Conservation (phyloP, 1,140 invertebrate species). For the Pseudachorutes palmiensis region DNA sequence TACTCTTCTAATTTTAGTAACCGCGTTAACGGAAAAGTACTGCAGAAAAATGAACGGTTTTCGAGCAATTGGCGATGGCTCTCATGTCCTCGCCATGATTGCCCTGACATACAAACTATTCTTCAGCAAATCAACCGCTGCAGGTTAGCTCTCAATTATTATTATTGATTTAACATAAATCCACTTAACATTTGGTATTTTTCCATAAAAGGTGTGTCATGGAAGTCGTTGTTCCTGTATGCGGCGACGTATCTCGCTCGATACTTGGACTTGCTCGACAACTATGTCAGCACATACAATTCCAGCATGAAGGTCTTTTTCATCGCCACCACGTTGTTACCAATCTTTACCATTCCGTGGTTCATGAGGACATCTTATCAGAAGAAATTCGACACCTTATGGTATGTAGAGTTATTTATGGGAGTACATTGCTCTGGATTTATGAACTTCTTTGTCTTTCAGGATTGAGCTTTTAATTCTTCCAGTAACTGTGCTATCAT, state of each 20-base stretch:
- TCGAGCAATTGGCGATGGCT: conserved; percentile 85
- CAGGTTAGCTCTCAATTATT: conserved; percentile 57
- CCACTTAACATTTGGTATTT: conserved; percentile 30
- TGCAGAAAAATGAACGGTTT: conserved; percentile 86
- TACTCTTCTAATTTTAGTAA: no score
- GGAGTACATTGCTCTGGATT: not conserved
- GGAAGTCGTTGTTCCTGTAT: conserved; percentile 94
- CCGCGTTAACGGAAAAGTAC: no score
- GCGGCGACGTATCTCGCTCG: conserved; percentile 86
- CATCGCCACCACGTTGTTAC: conserved; percentile 75
- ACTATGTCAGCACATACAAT: conserved; percentile 91
- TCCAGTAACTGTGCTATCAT: conserved; percentile 71
- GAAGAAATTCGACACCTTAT: conserved; percentile 93
- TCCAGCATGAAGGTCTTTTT: conserved; percentile 95
- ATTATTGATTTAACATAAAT: not conserved
- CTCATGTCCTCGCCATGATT: conserved; percentile 91
- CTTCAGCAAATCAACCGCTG: conserved; percentile 96
- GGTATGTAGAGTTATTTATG: conserved; percentile 42
- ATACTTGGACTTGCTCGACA: conserved; percentile 91
- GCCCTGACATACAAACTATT: conserved; percentile 94
- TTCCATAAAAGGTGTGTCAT: conserved; percentile 81
- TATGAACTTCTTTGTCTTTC: not conserved
- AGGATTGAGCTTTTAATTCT: conserved; percentile 88
- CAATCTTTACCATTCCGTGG: conserved; percentile 88
- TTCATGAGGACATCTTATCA: conserved; percentile 97